Evolutionary conservation across 2,113 vertebrate species (phyloP).

Genomic region (Sus scrofa): T2T-Sscrofa CM000814.6:20459501-20460000

Average conservation of each 20-base stretch:
- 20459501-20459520: not conserved
- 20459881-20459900: not conserved
- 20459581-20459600: not conserved
- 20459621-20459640: not conserved
- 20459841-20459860: not conserved
- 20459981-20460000: not conserved
- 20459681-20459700: not conserved
- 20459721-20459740: not conserved
- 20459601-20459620: no score
- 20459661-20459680: not conserved
- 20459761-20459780: not conserved
- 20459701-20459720: not conserved
- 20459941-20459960: not conserved
- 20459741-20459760: not conserved
- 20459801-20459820: not conserved
- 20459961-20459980: not conserved
- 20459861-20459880: not conserved
- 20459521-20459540: not conserved
- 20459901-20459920: not conserved
- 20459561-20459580: fast-evolving
- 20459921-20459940: not conserved
- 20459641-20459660: not conserved
- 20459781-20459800: not conserved
- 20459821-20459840: not conserved
- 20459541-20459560: no score